A percentile compares a stretch with the other conserved stretches of the same genome.
These are phyloP conservation scores for Xiphophorus birchmanni DNA, from an alignment of 2,797 vertebrate genomes.

Conservation along the genomic window DNA sequence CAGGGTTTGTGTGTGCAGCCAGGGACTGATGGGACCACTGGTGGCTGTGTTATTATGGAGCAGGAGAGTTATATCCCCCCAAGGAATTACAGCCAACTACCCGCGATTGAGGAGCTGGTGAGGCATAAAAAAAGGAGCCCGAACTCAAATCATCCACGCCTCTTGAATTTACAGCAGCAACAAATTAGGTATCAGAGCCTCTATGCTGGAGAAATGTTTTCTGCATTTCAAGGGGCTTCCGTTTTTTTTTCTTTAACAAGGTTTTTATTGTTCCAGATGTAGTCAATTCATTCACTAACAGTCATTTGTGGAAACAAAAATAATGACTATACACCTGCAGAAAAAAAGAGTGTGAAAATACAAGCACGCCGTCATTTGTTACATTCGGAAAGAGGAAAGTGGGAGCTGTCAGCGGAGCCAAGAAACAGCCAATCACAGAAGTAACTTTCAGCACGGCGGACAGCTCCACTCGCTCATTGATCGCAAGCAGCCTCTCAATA, in stretches of 20 bases:
- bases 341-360: not conserved
- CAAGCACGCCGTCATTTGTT: not conserved
- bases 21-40: slow-evolving; percentile 65
- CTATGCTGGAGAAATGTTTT: slow-evolving; percentile 10
- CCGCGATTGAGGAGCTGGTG: slow-evolving; percentile 67
- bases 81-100: slow-evolving; percentile 71
- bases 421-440: slow-evolving; percentile 27
- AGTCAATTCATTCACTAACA: slow-evolving; percentile 20
- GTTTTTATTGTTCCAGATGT: slow-evolving; percentile 18
- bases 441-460: slow-evolving; percentile 56
- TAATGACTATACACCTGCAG: not conserved
- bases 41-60: slow-evolving; percentile 71
- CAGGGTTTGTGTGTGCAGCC: slow-evolving; percentile 45
- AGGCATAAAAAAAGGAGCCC: slow-evolving; percentile 59
- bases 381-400: not conserved
- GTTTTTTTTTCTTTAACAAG: slow-evolving; percentile 15
- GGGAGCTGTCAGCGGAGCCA: slow-evolving; percentile 36
- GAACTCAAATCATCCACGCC: slow-evolving; percentile 66
- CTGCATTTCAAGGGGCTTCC: not conserved
- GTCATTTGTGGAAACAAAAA: not conserved
- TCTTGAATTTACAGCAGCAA: slow-evolving; percentile 54
- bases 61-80: slow-evolving; percentile 70
- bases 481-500: slow-evolving; percentile 66
- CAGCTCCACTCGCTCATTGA: slow-evolving; percentile 65
- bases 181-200: slow-evolving; percentile 45